Conservation (phyloP, 2,888 invertebrate species). For the Noctua janthina region DNA sequence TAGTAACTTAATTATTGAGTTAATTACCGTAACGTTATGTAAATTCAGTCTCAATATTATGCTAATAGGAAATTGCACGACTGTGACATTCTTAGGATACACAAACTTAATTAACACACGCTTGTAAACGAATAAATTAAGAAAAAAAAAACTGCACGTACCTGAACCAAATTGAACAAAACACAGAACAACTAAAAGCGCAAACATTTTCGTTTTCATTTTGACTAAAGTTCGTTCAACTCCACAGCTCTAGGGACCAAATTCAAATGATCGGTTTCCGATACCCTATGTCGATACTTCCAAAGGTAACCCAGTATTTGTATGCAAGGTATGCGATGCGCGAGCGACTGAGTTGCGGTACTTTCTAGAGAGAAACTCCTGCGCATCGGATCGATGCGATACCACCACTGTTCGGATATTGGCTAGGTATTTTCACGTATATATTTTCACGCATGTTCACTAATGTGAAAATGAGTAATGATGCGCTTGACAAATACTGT, state of each 20-base stretch:
- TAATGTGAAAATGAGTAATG: slow-evolving; percentile 55
- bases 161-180: slow-evolving; percentile 73
- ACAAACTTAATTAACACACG: slow-evolving; percentile 23
- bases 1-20: slow-evolving; percentile 17
- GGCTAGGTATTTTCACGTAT: slow-evolving; percentile 67
- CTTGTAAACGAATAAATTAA: slow-evolving; percentile 29
- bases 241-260: slow-evolving; percentile 85
- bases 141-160: slow-evolving; percentile 65
- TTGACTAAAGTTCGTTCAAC: slow-evolving; percentile 70
- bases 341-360: slow-evolving; percentile 85
- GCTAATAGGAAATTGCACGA: slow-evolving; percentile 35
- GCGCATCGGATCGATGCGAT: slow-evolving; percentile 77
- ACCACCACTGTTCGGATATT: slow-evolving; percentile 74
- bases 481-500: slow-evolving; percentile 51
- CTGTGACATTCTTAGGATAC: slow-evolving; percentile 21
- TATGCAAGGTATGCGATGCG: slow-evolving; percentile 86
- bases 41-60: slow-evolving; percentile 31
- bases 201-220: slow-evolving; percentile 80
- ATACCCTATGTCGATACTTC: slow-evolving; percentile 81
- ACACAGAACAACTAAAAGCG: slow-evolving; percentile 73
- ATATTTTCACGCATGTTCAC: slow-evolving; percentile 70
- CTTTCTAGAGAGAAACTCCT: slow-evolving; percentile 91
- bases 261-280: slow-evolving; percentile 83
- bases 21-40: slow-evolving; percentile 44
- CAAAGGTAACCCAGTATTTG: slow-evolving; percentile 84